phyloP scores from a whole-genome alignment of 1,140 invertebrate species.

The Campodea augens region DNA sequence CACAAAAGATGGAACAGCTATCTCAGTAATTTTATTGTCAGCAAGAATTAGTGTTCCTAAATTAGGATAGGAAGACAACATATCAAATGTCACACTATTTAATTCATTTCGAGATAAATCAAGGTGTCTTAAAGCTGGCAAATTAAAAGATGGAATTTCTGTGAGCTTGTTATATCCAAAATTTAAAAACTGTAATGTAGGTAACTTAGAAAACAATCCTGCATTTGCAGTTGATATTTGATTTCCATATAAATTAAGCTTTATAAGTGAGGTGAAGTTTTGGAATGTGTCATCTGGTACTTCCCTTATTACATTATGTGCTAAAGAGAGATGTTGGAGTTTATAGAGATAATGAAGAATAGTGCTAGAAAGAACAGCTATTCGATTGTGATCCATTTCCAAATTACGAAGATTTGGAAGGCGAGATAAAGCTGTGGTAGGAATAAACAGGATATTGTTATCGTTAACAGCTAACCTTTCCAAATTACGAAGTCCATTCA shows the following conservation, averaged over 20 bases:
- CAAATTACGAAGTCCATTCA: slow-evolving; percentile 55
- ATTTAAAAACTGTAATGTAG: slow-evolving; percentile 50
- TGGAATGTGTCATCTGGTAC: slow-evolving; percentile 56
- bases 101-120: slow-evolving; percentile 15
- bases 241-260: slow-evolving; percentile 58
- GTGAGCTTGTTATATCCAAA: slow-evolving; percentile 57
- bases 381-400: slow-evolving; percentile 65
- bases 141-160: slow-evolving; percentile 31
- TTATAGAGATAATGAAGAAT: slow-evolving; percentile 19
- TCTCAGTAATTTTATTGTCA: slow-evolving; percentile 15
- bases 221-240: slow-evolving; percentile 45
- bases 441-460: slow-evolving; percentile 68
- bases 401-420: slow-evolving; percentile 50
- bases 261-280: slow-evolving; percentile 46
- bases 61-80: slow-evolving; percentile 4
- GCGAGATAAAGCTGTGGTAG: slow-evolving; percentile 50
- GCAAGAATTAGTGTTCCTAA: slow-evolving; percentile 16
- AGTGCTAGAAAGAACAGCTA: slow-evolving; percentile 63
- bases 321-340: slow-evolving; percentile 28
- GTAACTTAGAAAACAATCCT: slow-evolving; percentile 52
- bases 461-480: slow-evolving; percentile 63
- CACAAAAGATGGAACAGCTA: background rate
- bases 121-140: slow-evolving; percentile 13
- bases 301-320: slow-evolving; percentile 69
- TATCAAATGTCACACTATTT: background rate